Evolutionary conservation across 2,888 invertebrate genomes (phyloP).

Genomic region (Hermodice carunculata): DNA sequence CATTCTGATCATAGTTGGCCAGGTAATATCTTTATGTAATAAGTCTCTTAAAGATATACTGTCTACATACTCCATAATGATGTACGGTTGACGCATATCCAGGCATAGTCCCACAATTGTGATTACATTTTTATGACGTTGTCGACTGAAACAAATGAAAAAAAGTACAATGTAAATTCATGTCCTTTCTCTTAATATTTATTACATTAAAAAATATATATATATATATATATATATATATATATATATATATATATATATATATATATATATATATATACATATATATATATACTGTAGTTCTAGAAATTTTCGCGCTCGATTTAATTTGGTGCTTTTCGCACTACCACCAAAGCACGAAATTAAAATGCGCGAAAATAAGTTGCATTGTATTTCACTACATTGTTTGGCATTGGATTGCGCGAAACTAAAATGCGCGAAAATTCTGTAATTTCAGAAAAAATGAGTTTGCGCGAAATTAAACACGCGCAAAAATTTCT

Average conservation of each 20-base stretch:
- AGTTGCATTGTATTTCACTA: too few relatives aligned
- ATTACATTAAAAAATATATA: not conserved
- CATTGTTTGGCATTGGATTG: too few relatives aligned
- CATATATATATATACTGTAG: too few relatives aligned
- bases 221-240: slow-evolving; percentile 8
- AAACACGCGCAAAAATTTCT: too few relatives aligned
- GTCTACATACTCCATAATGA: slow-evolving; percentile 60
- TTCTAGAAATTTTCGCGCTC: too few relatives aligned
- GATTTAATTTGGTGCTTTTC: too few relatives aligned
- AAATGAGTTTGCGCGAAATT: too few relatives aligned
- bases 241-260: slow-evolving; percentile 4
- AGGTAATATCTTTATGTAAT: slow-evolving; percentile 36
- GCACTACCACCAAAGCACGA: too few relatives aligned
- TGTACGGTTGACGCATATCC: slow-evolving; percentile 59
- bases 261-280: slow-evolving; percentile 6
- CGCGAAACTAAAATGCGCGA: too few relatives aligned
- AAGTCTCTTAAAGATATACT: slow-evolving; percentile 62
- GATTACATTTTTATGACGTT: slow-evolving; percentile 61
- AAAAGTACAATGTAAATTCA: not conserved
- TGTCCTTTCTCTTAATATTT: not conserved
- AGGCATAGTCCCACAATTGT: slow-evolving; percentile 60
- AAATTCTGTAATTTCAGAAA: too few relatives aligned
- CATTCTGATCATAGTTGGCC: slow-evolving; percentile 50
- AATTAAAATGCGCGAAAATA: too few relatives aligned
- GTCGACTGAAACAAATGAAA: not conserved